Conservation (phyloP, 1,140 invertebrate species). For the Drosophila athabasca region DNA sequence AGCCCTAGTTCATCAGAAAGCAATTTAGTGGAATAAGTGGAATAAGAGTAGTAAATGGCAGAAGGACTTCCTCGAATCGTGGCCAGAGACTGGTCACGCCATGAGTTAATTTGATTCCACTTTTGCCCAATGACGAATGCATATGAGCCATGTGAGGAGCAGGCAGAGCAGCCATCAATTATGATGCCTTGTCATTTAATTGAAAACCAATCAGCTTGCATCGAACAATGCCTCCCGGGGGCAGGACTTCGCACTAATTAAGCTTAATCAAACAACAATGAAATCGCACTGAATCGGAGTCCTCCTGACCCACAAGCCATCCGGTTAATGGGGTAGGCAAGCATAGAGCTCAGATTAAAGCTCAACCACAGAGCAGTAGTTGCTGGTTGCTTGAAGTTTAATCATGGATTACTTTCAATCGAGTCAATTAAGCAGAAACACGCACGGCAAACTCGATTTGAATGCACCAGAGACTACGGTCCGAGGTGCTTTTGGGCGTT, state of each 20-base stretch:
- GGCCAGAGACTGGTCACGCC: conserved; percentile 14
- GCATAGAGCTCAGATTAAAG: background rate
- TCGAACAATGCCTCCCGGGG: conserved; percentile 14
- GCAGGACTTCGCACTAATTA: conserved; percentile 46
- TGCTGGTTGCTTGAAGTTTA: conserved; percentile 16
- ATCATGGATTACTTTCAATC: conserved; percentile 10
- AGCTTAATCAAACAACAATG: conserved; percentile 64
- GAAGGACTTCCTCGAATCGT: background rate
- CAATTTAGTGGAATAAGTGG: conserved; percentile 17
- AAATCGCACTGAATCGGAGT: conserved; percentile 3
- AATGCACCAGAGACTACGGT: background rate
- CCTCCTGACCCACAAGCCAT: no score
- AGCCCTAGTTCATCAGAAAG: conserved; percentile 6
- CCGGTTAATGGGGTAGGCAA: conserved; percentile 1
- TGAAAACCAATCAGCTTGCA: conserved; percentile 62
- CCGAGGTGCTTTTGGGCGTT: background rate
- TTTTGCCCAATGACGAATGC: conserved; percentile 23
- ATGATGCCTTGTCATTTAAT: conserved; percentile 72
- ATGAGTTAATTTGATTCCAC: conserved; percentile 22
- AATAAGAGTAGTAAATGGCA: conserved; percentile 1
- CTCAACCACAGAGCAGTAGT: conserved; percentile 33
- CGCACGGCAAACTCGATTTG: conserved; percentile 1
- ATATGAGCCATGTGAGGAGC: conserved; percentile 12
- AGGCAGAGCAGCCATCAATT: conserved; percentile 54
- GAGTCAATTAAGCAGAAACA: conserved; percentile 8